phyloP scores from a whole-genome alignment of 2,113 vertebrate genomes.

The Leucosticte australis region DNA sequence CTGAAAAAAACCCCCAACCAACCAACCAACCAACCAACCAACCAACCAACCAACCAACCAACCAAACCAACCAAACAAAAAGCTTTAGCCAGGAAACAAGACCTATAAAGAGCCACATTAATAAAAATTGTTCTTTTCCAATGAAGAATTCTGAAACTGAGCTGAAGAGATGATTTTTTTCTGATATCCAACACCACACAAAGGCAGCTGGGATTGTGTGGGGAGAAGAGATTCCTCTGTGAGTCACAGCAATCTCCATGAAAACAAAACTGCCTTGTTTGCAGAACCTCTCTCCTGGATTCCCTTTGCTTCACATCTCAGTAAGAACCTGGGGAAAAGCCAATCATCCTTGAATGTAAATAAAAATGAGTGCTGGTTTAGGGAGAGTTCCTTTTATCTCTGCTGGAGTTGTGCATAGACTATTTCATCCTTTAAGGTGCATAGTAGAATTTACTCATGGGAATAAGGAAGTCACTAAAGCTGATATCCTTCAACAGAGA shows the following conservation, averaged over 20 bases:
- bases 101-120: background rate
- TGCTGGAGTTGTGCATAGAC: background rate
- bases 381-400: conserved; percentile 13
- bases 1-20: background rate
- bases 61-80: background rate
- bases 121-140: background rate
- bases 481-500: background rate
- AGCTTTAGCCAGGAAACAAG: background rate
- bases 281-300: background rate
- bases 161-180: background rate
- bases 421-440: conserved; percentile 23
- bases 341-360: conserved; percentile 27
- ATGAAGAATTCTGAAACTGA: background rate
- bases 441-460: background rate
- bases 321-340: background rate
- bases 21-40: background rate
- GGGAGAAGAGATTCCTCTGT: background rate
- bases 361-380: background rate
- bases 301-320: background rate
- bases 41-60: background rate
- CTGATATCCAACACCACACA: background rate
- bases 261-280: background rate
- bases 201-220: background rate
- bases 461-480: conserved; percentile 8
- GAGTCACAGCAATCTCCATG: background rate